Conservation (phyloP, 2,888 invertebrate species). For the Dysmachus trigonus region DNA sequence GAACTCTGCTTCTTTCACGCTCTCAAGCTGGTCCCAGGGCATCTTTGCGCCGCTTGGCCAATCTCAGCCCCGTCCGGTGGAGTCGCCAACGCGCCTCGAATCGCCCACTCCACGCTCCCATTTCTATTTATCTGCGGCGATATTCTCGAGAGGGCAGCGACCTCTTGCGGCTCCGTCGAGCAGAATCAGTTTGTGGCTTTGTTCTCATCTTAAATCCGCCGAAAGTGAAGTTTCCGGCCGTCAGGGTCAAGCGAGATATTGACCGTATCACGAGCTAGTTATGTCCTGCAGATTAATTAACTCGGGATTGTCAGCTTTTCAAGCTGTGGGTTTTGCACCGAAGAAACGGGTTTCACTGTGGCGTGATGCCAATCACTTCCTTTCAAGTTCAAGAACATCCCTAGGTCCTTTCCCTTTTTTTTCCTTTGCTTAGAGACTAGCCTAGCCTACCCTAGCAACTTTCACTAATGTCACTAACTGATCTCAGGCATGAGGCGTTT, state of each 20-base stretch:
- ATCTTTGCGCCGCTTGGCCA: not conserved
- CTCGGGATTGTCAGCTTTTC: not conserved
- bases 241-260: conserved; percentile 12
- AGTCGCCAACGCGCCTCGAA: not conserved
- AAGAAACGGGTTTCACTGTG: not conserved
- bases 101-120: not conserved
- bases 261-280: not conserved
- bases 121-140: not conserved
- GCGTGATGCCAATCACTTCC: not conserved
- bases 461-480: not conserved
- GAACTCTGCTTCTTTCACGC: not conserved
- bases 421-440: not conserved
- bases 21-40: not conserved
- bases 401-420: not conserved
- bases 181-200: not conserved
- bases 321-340: not conserved
- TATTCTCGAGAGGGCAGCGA: not conserved
- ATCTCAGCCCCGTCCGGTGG: not conserved
- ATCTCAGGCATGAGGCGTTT: not conserved
- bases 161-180: not conserved
- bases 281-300: not conserved
- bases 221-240: not conserved
- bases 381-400: not conserved
- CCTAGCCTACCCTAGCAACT: not conserved
- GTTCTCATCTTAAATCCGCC: not conserved